Conservation (phyloP, 1,140 invertebrate genomes). For the Andrena cerasifolii region DNA sequence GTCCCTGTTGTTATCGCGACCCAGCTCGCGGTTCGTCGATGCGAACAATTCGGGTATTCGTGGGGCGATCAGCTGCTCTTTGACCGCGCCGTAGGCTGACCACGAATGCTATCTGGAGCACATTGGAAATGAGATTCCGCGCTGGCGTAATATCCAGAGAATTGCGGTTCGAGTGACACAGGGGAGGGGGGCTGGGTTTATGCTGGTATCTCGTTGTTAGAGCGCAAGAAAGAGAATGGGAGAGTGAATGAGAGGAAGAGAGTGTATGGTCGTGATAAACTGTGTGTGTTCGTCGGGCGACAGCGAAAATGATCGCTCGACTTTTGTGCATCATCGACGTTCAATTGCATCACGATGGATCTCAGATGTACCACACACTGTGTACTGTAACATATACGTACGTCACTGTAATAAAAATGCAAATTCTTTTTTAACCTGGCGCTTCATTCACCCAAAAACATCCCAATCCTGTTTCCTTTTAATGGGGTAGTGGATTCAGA, state of each 20-base stretch:
- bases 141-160: constrained; percentile 25
- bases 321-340: constrained; percentile 16
- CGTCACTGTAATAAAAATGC: constrained; percentile 74
- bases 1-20: constrained; percentile 7
- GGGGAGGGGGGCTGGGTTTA: background rate
- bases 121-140: constrained; percentile 42
- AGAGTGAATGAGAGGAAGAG: background rate
- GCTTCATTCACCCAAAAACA: too few species aligned
- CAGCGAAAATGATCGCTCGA: constrained; percentile 19
- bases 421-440: constrained; percentile 68
- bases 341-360: constrained; percentile 21
- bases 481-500: too few species aligned
- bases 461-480: constrained; percentile 28
- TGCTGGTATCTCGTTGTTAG: background rate
- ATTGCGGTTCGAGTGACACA: constrained; percentile 18
- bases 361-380: constrained; percentile 55
- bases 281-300: background rate
- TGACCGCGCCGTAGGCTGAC: constrained; percentile 33
- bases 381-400: constrained; percentile 72
- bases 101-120: constrained; percentile 37
- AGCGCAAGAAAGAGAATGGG: background rate
- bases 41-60: background rate
- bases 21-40: background rate
- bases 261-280: background rate
- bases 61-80: constrained; percentile 4